Evolutionary conservation across 1,140 invertebrate species (phyloP), one percentile per base, ranked within the genome.

Genomic region (Drosophila prosaltans): DNA sequence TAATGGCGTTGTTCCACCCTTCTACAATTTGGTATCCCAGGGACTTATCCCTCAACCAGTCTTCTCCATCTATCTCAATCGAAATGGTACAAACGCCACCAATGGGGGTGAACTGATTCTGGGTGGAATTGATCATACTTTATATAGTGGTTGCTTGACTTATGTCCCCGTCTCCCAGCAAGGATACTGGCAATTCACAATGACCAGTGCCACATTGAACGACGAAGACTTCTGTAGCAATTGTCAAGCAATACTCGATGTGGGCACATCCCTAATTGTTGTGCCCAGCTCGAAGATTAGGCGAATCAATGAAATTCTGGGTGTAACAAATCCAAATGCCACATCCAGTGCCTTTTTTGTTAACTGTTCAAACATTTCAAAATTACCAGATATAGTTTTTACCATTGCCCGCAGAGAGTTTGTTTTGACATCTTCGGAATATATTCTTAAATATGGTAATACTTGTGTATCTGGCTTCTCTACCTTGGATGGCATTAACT

Each of bases 161-260:
- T 99, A 98, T 93, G 94, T 98, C 43, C 94, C 96, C 32, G 96
- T 99, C 0, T 95, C 95, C 71, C 94, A 94, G 62, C 94, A 97
- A 93, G 97, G 95, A 32, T 99, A 99, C 93, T 99, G 99, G 99
- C 98, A 99, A 94, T 98, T 99, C 93, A 95, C 94, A 79, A 96
- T 99, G 95, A 97, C n/a, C 2, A 60, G 57, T 9, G 99, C 88
- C 93, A 93, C 16, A 80, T 96, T 39, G 69, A 51, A 93, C 92
- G 36, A 92, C 92, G 0, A 84, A 93, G 40, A 74, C 72, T 94
- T 96, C 91, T 80, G 92, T 91, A 6, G 21, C 3, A 96, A 96
- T 10, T 98, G 97, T 88, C 93, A 97, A 93, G 98, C 97, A 45
- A 99, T 99, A 92, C 98, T 98, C 57, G 99, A 99, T 93, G 99